Evolutionary conservation across 1,140 invertebrate species (phyloP), one percentile per base, ranked within the genome.

Genomic region (Idris sp.): DNA sequence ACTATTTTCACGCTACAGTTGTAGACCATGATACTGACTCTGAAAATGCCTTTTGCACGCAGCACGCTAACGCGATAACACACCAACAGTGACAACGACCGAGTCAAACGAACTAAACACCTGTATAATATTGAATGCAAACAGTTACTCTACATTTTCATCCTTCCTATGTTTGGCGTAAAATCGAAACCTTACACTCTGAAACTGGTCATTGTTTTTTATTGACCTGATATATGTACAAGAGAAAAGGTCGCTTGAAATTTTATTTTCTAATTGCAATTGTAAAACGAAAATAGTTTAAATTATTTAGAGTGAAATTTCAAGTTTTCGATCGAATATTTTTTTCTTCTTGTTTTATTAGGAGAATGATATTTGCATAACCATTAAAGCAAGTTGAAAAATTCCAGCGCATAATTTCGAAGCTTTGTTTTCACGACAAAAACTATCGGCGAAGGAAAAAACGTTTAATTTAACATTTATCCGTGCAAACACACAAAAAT

Each of bases 1-100:
- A 69, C 72, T 75, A 75, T 75, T 75, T 75, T 69, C 72, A 75
- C 64, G 72, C 72, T 64, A 49, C 56, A 74, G 64, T 74, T 64
- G 62, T 36, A 62, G 51, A 10, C 30, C 43, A 25, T 53, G 58
- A 64, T 74, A 65, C 16, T 41, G 10, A 51, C 69, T 56, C 31
- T n/a, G 15, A 38, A 31, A 67, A 56, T 65, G 62, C 62, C 61
- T 68, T 74, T 74, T 67, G 41, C 54, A 74, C 40, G 69, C 54
- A 67, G 31, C 61, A 58, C 31, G 68, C 69, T 64, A 64, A 73
- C 51, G 61, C 35, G 61, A 59, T 48, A 59, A 48, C 69, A 73
- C 61, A 59, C 69, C 59, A 54, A 36, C 53, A 40, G 16, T 33
- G 49, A 73, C 53, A 65, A 73, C 59, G 25, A 58, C 54, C 46